Evolutionary conservation across 1,140 invertebrate species (phyloP).

Genomic region (Theocolax elegans): DNA sequence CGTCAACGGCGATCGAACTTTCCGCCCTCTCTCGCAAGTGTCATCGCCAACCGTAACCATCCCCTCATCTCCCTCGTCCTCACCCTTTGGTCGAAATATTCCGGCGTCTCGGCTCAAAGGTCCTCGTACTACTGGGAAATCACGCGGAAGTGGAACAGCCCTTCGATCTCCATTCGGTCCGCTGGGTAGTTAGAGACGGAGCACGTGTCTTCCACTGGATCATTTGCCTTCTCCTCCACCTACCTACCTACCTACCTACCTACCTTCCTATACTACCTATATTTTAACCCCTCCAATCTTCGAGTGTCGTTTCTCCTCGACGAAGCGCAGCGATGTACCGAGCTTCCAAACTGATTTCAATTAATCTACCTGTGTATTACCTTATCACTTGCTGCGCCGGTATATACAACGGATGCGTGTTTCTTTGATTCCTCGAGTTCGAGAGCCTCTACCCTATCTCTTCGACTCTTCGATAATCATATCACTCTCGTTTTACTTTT

Average conservation of each 20-base stretch:
- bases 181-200: background rate
- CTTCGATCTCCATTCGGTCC: constrained; percentile 27
- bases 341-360: constrained; percentile 47
- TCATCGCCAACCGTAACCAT: background rate
- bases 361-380: constrained; percentile 45
- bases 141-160: constrained; percentile 22
- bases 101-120: background rate
- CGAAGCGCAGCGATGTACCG: constrained; percentile 1
- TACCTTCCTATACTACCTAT: background rate
- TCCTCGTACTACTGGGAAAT: constrained; percentile 35
- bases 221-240: background rate
- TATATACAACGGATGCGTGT: no score
- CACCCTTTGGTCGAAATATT: background rate
- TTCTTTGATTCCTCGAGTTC: no score
- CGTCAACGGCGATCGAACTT: constrained; percentile 16
- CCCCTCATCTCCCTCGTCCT: background rate
- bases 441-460: no score
- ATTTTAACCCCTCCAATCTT: constrained; percentile 1
- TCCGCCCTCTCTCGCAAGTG: background rate
- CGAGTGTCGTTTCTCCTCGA: constrained; percentile 45
- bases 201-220: constrained; percentile 18
- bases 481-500: no score
- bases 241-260: background rate
- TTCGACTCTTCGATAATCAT: no score
- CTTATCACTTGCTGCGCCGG: no score